Base-by-base conservation (phyloP, 2,888 invertebrate genomes). In the Phytoseiulus persimilis region DNA sequence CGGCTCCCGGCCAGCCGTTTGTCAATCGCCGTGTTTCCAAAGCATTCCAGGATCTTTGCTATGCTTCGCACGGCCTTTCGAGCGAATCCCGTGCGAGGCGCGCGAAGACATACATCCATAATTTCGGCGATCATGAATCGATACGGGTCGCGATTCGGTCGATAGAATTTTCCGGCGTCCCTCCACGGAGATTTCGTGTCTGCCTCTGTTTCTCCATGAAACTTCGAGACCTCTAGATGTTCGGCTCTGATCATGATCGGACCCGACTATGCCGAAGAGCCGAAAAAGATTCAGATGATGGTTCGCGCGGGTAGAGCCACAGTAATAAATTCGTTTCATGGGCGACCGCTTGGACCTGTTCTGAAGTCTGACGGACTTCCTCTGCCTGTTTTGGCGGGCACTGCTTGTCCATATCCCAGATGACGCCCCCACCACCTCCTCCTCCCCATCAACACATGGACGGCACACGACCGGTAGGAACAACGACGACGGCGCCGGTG, bases 351-450 rank as follows among this genome's bases (percentile, higher is more conserved):
- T 23, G 65, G 65, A 65, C 65, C 65, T 65, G 65, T 65, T 65
- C 65, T 2, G 18, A 65, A 65, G 65, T 65, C 65, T 65, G 65
- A 65, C 11, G 65, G 65, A 65, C 65, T 23, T 65, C 65, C 65
- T 65, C 65, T 65, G 65, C 65, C 18, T 23, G 65, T 65, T 65
- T 65, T 65, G 65, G 65, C 65, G 65, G 65, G 65, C 65, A 65
- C 65, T 65, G 65, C 65, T 65, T 65, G 65, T 65, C 65, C 65
- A 65, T 65, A 65, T 65, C 65, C 65, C 65, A 65, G 65, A 65
- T 65, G 65, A 65, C 65, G 65, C 65, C 65, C 65, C 65, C 65
- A 65, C 65, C 65, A 23, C 65, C 65, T 65, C 65, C 46, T 46
- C 46, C 65, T 65, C 65, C 65, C 65, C 65, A 28, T 65, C 65